Percentiles rank a stretch among this genome's conserved stretches.
Conservation (phyloP, 2,888 invertebrate genomes). For the Dolichopus griseipennis region DNA sequence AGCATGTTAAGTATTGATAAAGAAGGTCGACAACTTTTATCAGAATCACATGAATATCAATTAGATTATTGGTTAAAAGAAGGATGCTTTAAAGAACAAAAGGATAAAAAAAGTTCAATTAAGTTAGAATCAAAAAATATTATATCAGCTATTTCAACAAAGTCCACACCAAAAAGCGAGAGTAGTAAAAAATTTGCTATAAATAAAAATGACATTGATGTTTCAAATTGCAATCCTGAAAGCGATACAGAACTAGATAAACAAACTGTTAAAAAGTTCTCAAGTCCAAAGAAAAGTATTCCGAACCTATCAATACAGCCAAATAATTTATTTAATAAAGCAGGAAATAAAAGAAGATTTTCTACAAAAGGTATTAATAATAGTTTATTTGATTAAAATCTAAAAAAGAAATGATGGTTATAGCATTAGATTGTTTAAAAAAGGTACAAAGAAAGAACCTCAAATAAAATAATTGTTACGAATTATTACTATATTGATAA, state of each 20-base stretch:
- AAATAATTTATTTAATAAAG: not conserved
- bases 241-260: not conserved
- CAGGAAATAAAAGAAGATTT: not conserved
- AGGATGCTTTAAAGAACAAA: conserved; percentile 12
- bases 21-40: conserved; percentile 38
- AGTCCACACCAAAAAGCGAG: not conserved
- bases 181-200: conserved; percentile 5
- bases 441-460: too few relatives aligned
- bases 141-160: not conserved
- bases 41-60: conserved; percentile 54
- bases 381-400: not conserved
- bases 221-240: not conserved
- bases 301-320: not conserved
- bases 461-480: too few relatives aligned
- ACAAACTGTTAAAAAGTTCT: not conserved
- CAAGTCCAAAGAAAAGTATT: not conserved
- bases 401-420: conserved; percentile 12
- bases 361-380: not conserved
- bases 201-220: too few relatives aligned
- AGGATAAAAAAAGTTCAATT: conserved; percentile 8
- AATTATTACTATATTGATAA: too few relatives aligned
- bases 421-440: too few relatives aligned
- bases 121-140: conserved; percentile 2
- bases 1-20: conserved; percentile 34
- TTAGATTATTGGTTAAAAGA: conserved; percentile 52